A percentile compares a stretch with the other conserved stretches of the same genome.
Evolutionary conservation across 2,888 invertebrate genomes (phyloP).

Genomic region (Diogma glabrata): DNA sequence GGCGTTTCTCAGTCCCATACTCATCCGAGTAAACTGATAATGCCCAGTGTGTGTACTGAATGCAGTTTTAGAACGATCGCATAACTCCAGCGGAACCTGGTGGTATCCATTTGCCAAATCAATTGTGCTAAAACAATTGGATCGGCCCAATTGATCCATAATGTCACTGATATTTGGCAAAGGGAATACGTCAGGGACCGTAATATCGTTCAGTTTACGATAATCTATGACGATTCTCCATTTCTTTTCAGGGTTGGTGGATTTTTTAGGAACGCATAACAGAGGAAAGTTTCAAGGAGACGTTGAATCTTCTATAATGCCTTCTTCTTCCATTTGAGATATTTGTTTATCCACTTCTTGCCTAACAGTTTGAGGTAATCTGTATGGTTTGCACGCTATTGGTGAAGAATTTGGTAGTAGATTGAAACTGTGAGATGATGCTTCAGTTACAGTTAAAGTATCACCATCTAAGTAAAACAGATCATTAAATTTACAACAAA

Average conservation of each 20-base stretch:
- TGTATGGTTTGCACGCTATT: background rate
- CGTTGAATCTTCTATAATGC: background rate
- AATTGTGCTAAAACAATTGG: background rate
- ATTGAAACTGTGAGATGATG: background rate
- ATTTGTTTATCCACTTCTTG: background rate
- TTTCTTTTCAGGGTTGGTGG: background rate
- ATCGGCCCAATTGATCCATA: too few species aligned
- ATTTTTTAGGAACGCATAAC: background rate
- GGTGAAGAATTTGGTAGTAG: background rate
- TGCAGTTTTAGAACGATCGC: slow-evolving; percentile 18
- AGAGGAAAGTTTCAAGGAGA: background rate
- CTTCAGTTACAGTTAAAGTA: background rate
- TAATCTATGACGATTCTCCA: background rate
- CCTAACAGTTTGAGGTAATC: background rate
- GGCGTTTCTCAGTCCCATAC: background rate
- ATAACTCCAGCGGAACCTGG: slow-evolving; percentile 12
- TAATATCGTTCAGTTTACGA: too few species aligned
- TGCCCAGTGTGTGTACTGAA: slow-evolving; percentile 17
- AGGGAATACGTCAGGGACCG: too few species aligned
- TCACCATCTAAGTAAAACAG: slow-evolving; percentile 1
- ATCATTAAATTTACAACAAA: background rate
- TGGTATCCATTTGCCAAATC: background rate
- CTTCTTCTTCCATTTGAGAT: background rate
- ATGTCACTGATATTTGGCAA: too few species aligned
- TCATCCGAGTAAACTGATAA: slow-evolving; percentile 9